These are phyloP conservation scores for Ganaspis brasiliensis DNA, from an alignment of 2,888 invertebrate genomes.

Conservation along the genomic window DNA sequence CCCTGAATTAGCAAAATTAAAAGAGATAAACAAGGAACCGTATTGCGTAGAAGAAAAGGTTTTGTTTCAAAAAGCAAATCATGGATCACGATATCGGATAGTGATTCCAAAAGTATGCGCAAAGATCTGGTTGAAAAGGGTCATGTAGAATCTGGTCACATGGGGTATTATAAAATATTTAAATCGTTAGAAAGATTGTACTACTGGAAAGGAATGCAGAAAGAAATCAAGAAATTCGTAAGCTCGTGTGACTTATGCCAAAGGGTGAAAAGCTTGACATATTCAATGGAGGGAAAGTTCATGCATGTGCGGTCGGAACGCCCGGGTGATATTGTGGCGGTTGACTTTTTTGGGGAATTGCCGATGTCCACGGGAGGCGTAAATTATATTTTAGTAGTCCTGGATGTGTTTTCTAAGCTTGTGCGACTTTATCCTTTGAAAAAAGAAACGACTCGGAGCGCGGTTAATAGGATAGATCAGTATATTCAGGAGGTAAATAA, in stretches of 20 bases:
- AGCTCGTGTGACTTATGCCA: constrained; percentile 29
- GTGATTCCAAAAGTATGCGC: background rate
- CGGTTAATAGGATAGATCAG: too few relatives aligned
- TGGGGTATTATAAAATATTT: constrained; percentile 37
- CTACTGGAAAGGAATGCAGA: constrained; percentile 26
- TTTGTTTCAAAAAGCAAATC: constrained; percentile 2
- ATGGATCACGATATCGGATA: background rate
- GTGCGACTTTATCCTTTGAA: too few relatives aligned
- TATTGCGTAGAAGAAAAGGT: background rate
- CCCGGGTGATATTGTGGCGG: constrained; percentile 46
- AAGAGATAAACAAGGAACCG: background rate
- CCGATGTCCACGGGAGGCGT: constrained; percentile 50
- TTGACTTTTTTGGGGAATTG: constrained; percentile 53
- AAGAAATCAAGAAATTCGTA: background rate
- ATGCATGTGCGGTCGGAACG: background rate
- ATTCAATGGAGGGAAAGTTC: constrained; percentile 43
- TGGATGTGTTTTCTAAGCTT: constrained; percentile 51
- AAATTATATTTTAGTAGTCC: constrained; percentile 50
- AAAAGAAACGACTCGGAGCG: too few relatives aligned
- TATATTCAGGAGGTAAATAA: too few relatives aligned
- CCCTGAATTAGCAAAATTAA: background rate
- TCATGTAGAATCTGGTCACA: constrained; percentile 20
- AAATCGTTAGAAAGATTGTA: constrained; percentile 1
- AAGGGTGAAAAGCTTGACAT: constrained; percentile 23
- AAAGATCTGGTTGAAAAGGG: background rate